A percentile compares a stretch with the other conserved stretches of the same genome.
Conservation (phyloP, 2,888 invertebrate genomes). For the Xylophagus ater region DNA sequence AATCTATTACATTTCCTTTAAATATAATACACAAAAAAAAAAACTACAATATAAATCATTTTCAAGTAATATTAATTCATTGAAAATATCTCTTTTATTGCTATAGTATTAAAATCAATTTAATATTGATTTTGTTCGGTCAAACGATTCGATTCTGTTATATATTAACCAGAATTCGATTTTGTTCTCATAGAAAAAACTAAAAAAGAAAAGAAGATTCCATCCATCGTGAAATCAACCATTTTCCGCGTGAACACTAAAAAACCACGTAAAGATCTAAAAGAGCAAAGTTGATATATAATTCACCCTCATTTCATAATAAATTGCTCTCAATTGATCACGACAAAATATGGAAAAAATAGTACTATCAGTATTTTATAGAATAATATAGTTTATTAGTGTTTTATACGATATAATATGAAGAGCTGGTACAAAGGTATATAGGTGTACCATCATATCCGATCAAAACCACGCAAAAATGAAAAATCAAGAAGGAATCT, state of each 20-base stretch:
- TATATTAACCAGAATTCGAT: conserved; percentile 1
- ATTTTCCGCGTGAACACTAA: conserved; percentile 15
- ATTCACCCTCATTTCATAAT: conserved; percentile 42
- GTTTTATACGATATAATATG: too few relatives aligned
- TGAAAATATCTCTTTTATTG: conserved; percentile 10
- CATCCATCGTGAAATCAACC: conserved; percentile 8
- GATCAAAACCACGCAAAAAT: too few relatives aligned
- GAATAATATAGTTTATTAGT: too few relatives aligned
- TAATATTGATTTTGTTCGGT: conserved; percentile 8
- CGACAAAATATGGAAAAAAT: conserved; percentile 27
- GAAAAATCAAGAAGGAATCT: too few relatives aligned
- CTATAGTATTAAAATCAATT: conserved; percentile 14
- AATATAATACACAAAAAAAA: too few relatives aligned
- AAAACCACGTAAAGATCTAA: conserved; percentile 16
- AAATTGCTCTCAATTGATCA: conserved; percentile 43
- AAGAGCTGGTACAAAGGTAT: too few relatives aligned
- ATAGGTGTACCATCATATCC: too few relatives aligned
- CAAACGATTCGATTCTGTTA: conserved; percentile 1
- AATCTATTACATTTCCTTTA: too few relatives aligned
- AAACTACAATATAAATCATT: conserved; percentile 11
- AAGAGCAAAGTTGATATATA: conserved; percentile 27
- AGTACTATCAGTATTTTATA: too few relatives aligned
- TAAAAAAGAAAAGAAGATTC: conserved; percentile 3
- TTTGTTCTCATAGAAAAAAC: conserved; percentile 5
- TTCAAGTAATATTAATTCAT: conserved; percentile 8